These are phyloP conservation scores for Hydrotaea diabolus DNA, from an alignment of 2,888 invertebrate species.

Conservation along the genomic window DNA sequence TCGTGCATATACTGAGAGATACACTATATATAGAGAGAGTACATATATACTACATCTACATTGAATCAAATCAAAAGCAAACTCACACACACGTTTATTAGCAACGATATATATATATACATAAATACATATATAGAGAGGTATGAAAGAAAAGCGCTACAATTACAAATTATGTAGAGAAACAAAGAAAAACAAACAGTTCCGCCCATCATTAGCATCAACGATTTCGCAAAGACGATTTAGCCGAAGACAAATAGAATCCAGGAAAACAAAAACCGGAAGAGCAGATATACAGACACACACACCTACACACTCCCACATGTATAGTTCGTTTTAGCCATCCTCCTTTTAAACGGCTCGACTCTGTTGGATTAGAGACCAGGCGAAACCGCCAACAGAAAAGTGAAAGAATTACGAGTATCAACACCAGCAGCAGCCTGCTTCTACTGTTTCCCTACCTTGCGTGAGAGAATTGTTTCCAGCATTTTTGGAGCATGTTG, in stretches of 20 bases:
- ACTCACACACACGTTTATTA: conserved; percentile 36
- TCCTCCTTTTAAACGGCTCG: not conserved
- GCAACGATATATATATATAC: conserved; percentile 36
- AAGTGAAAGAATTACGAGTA: too few species aligned
- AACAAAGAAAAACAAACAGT: conserved; percentile 63
- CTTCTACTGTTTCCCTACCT: not conserved
- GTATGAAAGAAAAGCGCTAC: conserved; percentile 47
- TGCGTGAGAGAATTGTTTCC: not conserved
- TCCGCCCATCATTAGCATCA: conserved; percentile 71
- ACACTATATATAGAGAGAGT: not conserved
- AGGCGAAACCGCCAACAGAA: too few species aligned
- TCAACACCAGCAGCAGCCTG: not conserved
- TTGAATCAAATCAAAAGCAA: conserved; percentile 17
- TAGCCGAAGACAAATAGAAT: conserved; percentile 19
- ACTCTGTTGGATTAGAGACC: not conserved
- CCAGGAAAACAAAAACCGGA: not conserved
- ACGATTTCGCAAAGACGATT: conserved; percentile 52
- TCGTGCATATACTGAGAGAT: not conserved
- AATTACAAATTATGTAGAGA: conserved; percentile 33
- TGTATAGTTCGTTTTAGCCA: not conserved
- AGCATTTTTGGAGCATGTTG: not conserved
- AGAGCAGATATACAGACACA: not conserved
- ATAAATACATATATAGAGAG: not conserved
- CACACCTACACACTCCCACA: not conserved
- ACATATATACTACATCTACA: not conserved